phyloP scores from a whole-genome alignment of 2,113 vertebrate species.

The Nyctereutes procyonoides region DNA sequence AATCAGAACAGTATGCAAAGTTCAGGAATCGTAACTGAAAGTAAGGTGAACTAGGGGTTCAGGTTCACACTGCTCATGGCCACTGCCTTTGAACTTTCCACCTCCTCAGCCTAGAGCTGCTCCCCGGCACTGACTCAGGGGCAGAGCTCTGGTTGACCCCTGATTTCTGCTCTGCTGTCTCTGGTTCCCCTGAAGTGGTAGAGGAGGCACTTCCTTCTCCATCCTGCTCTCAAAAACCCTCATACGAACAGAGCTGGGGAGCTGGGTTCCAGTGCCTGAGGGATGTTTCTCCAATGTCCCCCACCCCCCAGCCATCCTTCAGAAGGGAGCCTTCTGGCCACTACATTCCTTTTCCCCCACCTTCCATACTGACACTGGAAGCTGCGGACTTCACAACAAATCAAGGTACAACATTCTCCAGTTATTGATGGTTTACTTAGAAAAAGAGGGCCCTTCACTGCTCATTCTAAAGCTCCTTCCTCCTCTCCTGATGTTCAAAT shows the following conservation, averaged over 20 bases:
- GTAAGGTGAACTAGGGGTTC: background rate
- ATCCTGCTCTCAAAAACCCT: background rate
- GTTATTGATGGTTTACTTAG: background rate
- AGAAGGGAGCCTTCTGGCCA: background rate
- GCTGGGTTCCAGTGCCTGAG: background rate
- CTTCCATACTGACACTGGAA: background rate
- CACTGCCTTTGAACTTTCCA: background rate
- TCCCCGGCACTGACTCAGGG: background rate
- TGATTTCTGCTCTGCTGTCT: background rate
- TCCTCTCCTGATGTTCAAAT: background rate
- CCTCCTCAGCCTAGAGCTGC: background rate
- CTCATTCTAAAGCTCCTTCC: background rate
- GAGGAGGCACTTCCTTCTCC: background rate
- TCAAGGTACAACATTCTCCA: background rate
- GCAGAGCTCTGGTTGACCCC: background rate
- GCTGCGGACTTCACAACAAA: background rate
- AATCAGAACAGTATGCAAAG: background rate
- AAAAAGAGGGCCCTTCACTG: background rate
- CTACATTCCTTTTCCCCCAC: background rate
- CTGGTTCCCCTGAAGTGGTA: background rate
- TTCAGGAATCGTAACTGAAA: background rate
- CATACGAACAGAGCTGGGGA: background rate
- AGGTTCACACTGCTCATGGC: background rate
- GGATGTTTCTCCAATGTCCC: background rate
- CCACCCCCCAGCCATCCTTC: background rate